Percentiles rank a stretch among this genome's conserved stretches.
These are phyloP conservation scores for Aradophagus sp. DNA, from an alignment of 1,140 invertebrate genomes.

Conservation along the genomic window DNA sequence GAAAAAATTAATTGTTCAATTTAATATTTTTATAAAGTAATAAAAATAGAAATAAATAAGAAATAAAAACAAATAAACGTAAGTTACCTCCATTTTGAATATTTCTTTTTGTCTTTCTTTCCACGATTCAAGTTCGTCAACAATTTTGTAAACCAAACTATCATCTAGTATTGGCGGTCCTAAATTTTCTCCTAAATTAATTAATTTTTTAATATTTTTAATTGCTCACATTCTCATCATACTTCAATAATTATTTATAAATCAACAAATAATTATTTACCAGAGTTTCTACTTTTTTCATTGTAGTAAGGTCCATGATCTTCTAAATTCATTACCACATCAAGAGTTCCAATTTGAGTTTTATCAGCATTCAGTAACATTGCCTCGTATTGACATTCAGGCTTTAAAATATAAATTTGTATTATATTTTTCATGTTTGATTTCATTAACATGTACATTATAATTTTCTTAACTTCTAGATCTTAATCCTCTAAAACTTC, in stretches of 20 bases:
- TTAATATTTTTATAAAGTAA: not conserved
- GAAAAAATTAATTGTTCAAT: constrained; percentile 5
- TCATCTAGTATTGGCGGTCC: constrained; percentile 73
- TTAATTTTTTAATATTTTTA: constrained; percentile 1
- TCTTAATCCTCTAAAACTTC: no score
- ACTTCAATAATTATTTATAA: constrained; percentile 3
- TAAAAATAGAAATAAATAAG: no score
- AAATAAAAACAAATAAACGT: no score
- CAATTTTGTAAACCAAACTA: constrained; percentile 73
- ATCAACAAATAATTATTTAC: constrained; percentile 38
- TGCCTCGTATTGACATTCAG: constrained; percentile 61
- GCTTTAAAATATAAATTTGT: constrained; percentile 36
- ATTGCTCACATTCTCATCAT: not conserved
- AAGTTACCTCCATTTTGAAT: constrained; percentile 70
- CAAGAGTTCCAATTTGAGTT: constrained; percentile 61
- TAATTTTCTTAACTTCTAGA: no score
- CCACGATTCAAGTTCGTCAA: constrained; percentile 76
- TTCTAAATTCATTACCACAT: constrained; percentile 64
- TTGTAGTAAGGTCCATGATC: constrained; percentile 66
- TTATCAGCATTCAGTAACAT: constrained; percentile 57
- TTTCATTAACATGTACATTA: no score
- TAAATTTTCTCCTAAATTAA: constrained; percentile 66
- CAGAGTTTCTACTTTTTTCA: constrained; percentile 54
- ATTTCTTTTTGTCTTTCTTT: constrained; percentile 74
- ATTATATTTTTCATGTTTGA: no score